Evolutionary conservation across 2,888 invertebrate genomes (phyloP).

Genomic region (Dexiosoma caninum): DNA sequence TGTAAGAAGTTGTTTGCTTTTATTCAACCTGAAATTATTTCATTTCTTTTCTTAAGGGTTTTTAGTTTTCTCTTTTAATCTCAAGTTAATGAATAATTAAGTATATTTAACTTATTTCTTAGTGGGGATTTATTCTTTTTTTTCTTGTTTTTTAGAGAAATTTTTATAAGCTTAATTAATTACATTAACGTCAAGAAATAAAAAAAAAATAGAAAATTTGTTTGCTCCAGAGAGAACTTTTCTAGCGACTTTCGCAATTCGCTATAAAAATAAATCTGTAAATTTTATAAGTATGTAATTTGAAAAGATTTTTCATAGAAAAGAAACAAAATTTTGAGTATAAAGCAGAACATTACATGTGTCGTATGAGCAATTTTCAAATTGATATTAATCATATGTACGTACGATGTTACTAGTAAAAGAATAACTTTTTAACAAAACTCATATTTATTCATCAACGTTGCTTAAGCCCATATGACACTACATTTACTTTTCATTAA

Average conservation of each 20-base stretch:
- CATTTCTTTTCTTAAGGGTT: neutral
- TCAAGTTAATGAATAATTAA: constrained; percentile 59
- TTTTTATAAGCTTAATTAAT: constrained; percentile 57
- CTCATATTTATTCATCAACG: no score
- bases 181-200: constrained; percentile 37
- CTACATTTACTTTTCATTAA: no score
- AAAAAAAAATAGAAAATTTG: neutral
- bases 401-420: no score
- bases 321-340: no score
- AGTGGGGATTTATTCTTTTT: neutral
- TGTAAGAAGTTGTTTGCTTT: constrained; percentile 17
- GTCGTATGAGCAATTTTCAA: no score
- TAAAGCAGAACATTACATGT: no score
- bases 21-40: neutral
- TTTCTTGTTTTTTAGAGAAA: neutral
- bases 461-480: no score
- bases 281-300: no score
- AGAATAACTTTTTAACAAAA: no score
- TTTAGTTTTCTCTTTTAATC: constrained; percentile 22
- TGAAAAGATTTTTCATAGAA: no score
- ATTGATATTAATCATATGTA: no score
- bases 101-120: constrained; percentile 53
- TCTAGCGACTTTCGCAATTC: neutral
- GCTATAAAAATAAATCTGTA: no score
- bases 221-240: neutral